These are phyloP conservation scores for Seriola dumerili DNA, from an alignment of 2,113 vertebrate genomes.

Conservation along the genomic window DNA sequence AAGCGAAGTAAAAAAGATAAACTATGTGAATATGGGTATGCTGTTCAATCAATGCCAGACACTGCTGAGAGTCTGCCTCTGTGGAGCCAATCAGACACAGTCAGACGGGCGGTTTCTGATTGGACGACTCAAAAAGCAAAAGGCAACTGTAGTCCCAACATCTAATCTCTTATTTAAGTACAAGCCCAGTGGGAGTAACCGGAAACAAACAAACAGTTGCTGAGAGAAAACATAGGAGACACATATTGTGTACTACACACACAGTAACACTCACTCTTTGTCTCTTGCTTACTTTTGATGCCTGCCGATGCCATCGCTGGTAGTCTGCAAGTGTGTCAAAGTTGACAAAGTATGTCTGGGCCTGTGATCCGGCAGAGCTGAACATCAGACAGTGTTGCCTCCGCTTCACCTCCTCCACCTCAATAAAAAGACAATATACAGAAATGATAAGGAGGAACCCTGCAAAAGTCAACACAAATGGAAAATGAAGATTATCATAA, in stretches of 20 bases:
- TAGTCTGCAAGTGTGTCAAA: conserved; percentile 92
- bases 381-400: conserved; percentile 93
- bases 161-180: conserved; percentile 13
- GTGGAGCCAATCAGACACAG: conserved; percentile 39
- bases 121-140: conserved; percentile 13
- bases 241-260: conserved; percentile 15
- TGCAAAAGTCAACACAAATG: not conserved
- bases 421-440: conserved; percentile 38
- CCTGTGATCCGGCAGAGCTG: conserved; percentile 93
- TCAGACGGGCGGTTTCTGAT: conserved; percentile 16
- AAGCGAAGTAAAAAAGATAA: not conserved
- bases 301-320: conserved; percentile 95
- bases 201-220: conserved; percentile 29
- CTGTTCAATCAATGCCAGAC: conserved; percentile 50
- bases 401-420: conserved; percentile 94
- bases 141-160: conserved; percentile 9
- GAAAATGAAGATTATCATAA: not conserved
- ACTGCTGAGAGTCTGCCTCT: conserved; percentile 26
- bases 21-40: conserved; percentile 3
- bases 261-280: conserved; percentile 7
- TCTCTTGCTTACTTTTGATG: conserved; percentile 89
- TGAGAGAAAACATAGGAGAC: conserved; percentile 9
- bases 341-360: conserved; percentile 93
- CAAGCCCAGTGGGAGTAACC: conserved; percentile 12
- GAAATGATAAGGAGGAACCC: not conserved